Evolutionary conservation across 2,797 vertebrate species (phyloP).

Genomic region (Vultur gryphus): DNA sequence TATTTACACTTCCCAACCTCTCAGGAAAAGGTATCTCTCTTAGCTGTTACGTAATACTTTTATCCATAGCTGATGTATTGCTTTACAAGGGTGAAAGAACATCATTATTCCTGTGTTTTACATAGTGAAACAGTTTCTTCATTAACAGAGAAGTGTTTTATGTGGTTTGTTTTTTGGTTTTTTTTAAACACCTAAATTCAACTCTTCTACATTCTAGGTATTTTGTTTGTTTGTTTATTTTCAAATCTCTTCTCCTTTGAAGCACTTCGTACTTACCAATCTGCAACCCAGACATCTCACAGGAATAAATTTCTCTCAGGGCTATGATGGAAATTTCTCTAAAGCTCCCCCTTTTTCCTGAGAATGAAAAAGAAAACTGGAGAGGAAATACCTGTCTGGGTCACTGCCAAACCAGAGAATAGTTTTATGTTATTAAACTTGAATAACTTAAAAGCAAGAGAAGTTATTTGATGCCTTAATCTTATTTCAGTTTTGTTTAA

Average conservation of each 20-base stretch:
- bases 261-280: not conserved
- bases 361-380: not conserved
- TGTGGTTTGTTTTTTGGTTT: not conserved
- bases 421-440: not conserved
- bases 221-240: conserved; percentile 6
- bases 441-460: not conserved
- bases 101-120: not conserved
- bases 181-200: not conserved
- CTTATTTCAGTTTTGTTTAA: not conserved
- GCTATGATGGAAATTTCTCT: not conserved
- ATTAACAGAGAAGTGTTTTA: not conserved
- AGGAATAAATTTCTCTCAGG: not conserved
- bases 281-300: not conserved
- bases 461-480: not conserved
- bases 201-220: not conserved
- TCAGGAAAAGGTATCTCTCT: conserved; percentile 80
- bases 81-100: not conserved
- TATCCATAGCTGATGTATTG: not conserved
- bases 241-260: not conserved
- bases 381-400: conserved; percentile 17
- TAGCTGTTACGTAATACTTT: not conserved
- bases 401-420: not conserved
- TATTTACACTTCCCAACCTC: conserved; percentile 83
- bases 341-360: not conserved
- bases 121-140: not conserved